Conservation (phyloP, 2,888 invertebrate genomes). For the Xestobium rufovillosum region DNA sequence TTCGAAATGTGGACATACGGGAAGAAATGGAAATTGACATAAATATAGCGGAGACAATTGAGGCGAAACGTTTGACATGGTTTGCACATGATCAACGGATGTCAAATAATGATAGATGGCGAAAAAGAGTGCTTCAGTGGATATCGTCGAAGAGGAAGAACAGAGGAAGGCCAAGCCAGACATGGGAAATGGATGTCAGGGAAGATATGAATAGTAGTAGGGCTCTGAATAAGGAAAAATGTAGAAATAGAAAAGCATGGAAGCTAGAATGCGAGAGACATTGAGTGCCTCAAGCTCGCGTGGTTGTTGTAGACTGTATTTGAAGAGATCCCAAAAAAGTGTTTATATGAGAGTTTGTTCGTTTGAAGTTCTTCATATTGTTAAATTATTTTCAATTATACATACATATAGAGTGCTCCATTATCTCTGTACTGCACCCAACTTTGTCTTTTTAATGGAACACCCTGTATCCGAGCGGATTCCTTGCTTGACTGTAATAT, state of each 20-base stretch:
- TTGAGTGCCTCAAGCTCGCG: too few species aligned
- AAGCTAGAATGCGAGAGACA: constrained; percentile 2
- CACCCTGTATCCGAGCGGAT: too few species aligned
- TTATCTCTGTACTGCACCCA: too few species aligned
- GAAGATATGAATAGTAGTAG: background rate
- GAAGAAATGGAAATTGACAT: background rate
- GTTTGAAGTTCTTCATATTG: too few species aligned
- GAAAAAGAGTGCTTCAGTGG: background rate
- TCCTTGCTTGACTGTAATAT: too few species aligned
- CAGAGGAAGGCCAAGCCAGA: background rate
- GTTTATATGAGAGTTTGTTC: too few species aligned
- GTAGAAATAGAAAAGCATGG: constrained; percentile 1
- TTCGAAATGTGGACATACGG: constrained; percentile 7
- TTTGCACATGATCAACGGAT: too few species aligned
- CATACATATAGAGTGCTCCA: too few species aligned
- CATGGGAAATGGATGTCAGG: background rate
- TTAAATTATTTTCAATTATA: too few species aligned
- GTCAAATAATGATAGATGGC: background rate
- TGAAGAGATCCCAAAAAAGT: too few species aligned
- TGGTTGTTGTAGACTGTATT: too few species aligned
- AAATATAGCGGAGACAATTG: background rate
- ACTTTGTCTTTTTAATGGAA: too few species aligned
- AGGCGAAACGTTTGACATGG: background rate
- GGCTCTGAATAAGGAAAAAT: background rate
- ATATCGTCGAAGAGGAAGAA: background rate